These are phyloP conservation scores for Haliclona indistincta DNA, from an alignment of 37 sponge, comb jelly and placozoan species.

Conservation along the genomic window DNA sequence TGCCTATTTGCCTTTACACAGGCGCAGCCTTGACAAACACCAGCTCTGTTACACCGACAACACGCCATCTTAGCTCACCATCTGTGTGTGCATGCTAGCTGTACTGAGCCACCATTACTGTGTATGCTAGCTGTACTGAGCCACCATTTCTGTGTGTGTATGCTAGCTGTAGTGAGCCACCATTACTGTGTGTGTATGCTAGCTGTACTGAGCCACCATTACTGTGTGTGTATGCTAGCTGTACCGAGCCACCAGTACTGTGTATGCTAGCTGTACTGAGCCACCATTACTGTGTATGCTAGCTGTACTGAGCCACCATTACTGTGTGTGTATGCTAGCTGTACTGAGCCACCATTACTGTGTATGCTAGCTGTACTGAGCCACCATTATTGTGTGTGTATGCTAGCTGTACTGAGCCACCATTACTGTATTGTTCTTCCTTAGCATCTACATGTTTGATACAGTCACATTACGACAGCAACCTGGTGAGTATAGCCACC, in stretches of 20 bases:
- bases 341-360: constrained; percentile 29
- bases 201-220: constrained; percentile 35
- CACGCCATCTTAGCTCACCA: too few species aligned
- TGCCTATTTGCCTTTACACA: too few species aligned
- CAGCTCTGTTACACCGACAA: too few species aligned
- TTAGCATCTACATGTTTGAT: constrained; percentile 64
- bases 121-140: too few species aligned
- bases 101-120: constrained; percentile 29
- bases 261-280: too few species aligned
- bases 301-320: constrained; percentile 35
- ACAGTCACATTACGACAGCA: not conserved
- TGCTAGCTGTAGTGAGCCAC: constrained; percentile 59
- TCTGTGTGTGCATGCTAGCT: constrained; percentile 50
- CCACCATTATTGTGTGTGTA: not conserved
- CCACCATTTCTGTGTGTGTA: too few species aligned
- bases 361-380: not conserved
- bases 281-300: constrained; percentile 69
- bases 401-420: not conserved
- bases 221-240: constrained; percentile 39
- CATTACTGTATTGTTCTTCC: not conserved
- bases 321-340: constrained; percentile 39
- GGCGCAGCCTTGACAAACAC: too few species aligned
- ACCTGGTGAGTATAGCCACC: constrained; percentile 28
- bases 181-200: constrained; percentile 36
- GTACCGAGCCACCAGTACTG: constrained; percentile 26